phyloP scores from a whole-genome alignment of 2,888 invertebrate genomes.

The Lymantria dispar region DNA sequence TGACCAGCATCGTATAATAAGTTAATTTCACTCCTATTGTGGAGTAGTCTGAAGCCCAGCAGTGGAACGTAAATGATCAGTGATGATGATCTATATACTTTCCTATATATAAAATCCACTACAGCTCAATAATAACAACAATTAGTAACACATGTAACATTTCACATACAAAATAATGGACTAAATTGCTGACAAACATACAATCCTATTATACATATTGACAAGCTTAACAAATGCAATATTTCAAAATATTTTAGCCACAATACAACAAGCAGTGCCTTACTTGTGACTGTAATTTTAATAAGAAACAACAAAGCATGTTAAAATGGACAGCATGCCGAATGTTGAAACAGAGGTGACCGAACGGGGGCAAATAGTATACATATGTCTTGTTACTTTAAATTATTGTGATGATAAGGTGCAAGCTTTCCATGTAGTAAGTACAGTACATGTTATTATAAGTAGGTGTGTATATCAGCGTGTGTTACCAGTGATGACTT shows the following conservation, averaged over 20 bases:
- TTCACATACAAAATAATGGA: background rate
- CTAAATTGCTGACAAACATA: background rate
- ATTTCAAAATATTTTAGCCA: conserved; percentile 24
- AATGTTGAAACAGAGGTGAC: conserved; percentile 22
- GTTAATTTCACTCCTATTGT: too few relatives aligned
- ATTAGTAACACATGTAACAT: background rate
- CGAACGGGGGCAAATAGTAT: conserved; percentile 9
- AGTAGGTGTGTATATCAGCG: too few relatives aligned
- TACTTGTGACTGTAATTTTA: conserved; percentile 29
- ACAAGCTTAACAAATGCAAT: conserved; percentile 22
- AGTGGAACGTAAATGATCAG: too few relatives aligned
- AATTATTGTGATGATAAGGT: background rate
- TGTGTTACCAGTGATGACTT: too few relatives aligned
- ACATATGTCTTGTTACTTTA: background rate
- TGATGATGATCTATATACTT: too few relatives aligned
- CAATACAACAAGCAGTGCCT: conserved; percentile 22
- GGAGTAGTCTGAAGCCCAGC: too few relatives aligned
- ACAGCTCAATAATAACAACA: background rate
- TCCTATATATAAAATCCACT: background rate
- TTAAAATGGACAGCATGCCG: conserved; percentile 22
- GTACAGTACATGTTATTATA: too few relatives aligned
- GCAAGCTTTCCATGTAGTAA: background rate
- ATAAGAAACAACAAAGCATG: conserved; percentile 22
- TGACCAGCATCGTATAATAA: too few relatives aligned
- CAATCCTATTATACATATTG: conserved; percentile 8